Percentiles rank a stretch among this genome's conserved stretches.
phyloP scores from a whole-genome alignment of 2,113 vertebrate genomes.

The Chrysochloris asiatica region DNA sequence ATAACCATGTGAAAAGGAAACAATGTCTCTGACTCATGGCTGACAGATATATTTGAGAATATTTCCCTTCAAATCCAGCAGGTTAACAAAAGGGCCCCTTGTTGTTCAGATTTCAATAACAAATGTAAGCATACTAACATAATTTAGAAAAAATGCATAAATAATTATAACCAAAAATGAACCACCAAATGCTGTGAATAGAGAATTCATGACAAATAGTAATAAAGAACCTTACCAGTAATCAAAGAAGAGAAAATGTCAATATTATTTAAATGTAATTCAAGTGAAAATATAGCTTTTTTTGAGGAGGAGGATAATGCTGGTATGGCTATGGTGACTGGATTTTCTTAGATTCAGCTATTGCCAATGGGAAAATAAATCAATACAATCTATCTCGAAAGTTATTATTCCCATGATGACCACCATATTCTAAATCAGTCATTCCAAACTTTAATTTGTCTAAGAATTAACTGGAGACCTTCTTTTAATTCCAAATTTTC shows the following conservation, averaged over 20 bases:
- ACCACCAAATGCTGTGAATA: neutral
- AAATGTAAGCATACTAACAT: conserved; percentile 15
- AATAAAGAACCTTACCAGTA: neutral
- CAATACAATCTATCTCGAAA: conserved; percentile 15
- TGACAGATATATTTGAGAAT: neutral
- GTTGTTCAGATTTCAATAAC: neutral
- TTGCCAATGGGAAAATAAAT: conserved; percentile 9
- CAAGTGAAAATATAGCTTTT: neutral
- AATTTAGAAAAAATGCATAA: neutral
- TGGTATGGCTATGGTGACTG: neutral
- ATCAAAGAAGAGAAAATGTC: conserved; percentile 13
- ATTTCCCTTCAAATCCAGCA: neutral
- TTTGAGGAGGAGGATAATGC: neutral
- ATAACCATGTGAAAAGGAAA: conserved; percentile 46
- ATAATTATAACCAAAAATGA: conserved; percentile 29
- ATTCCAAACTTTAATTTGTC: conserved; percentile 30
- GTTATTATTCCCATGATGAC: neutral
- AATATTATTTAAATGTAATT: no score
- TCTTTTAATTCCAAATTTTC: neutral
- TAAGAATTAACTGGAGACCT: conserved; percentile 17
- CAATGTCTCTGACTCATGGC: neutral
- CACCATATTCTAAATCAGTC: neutral
- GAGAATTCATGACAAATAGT: neutral
- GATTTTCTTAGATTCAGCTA: neutral
- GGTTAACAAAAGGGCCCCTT: neutral